A percentile compares a stretch with the other conserved stretches of the same genome.
Conservation (phyloP, 2,888 invertebrate species). For the Ectobius pallidus region DNA sequence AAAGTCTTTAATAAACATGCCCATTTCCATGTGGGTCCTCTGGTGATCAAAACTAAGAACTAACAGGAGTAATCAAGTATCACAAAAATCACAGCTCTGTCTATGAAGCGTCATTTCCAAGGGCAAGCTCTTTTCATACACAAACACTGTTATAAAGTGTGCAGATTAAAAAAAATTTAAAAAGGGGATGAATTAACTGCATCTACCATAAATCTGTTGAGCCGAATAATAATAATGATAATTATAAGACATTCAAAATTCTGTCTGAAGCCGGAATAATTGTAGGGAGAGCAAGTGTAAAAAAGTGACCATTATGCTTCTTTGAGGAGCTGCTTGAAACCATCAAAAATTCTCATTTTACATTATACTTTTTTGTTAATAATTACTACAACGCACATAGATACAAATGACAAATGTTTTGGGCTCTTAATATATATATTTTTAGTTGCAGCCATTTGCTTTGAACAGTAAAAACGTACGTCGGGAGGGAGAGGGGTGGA, state of each 20-base stretch:
- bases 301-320: background rate
- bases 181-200: conserved; percentile 1
- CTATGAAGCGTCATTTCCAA: background rate
- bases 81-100: background rate
- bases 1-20: too few species aligned
- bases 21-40: too few species aligned
- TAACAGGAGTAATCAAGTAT: background rate
- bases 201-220: conserved; percentile 22
- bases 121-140: background rate
- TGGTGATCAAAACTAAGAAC: too few species aligned
- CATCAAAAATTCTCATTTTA: background rate
- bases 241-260: background rate
- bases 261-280: background rate
- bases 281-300: background rate
- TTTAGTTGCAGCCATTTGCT: background rate
- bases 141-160: conserved; percentile 25
- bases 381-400: conserved; percentile 22
- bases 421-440: conserved; percentile 1
- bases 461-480: background rate
- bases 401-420: conserved; percentile 27
- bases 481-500: background rate
- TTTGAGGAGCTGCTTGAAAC: background rate
- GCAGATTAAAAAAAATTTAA: background rate
- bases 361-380: background rate
- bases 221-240: background rate